Evolutionary conservation across 2,888 invertebrate species (phyloP).

Genomic region (Euzophera pinguis): DNA sequence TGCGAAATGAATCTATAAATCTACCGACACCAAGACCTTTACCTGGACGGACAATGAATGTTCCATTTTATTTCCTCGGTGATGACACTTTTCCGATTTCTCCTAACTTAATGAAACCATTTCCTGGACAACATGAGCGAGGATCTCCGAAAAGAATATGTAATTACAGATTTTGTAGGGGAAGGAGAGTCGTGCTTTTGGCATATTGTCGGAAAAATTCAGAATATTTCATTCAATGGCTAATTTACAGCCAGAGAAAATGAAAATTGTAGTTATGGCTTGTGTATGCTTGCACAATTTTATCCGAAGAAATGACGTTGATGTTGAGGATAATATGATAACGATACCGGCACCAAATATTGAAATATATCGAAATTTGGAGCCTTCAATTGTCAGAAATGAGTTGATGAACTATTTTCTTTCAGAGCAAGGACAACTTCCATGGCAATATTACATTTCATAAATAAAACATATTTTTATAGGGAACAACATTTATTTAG

Average conservation of each 20-base stretch:
- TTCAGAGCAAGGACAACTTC: neutral
- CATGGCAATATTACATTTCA: constrained; percentile 17
- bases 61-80: too few species aligned
- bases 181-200: constrained; percentile 18
- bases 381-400: too few species aligned
- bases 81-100: too few species aligned
- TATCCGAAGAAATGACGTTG: constrained; percentile 16
- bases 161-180: constrained; percentile 19
- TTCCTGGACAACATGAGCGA: constrained; percentile 18
- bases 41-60: constrained; percentile 8
- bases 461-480: constrained; percentile 11
- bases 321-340: constrained; percentile 14
- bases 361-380: too few species aligned
- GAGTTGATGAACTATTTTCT: too few species aligned
- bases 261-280: neutral
- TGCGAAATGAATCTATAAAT: constrained; percentile 17
- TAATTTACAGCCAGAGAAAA: constrained; percentile 14
- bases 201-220: constrained; percentile 19
- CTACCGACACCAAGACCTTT: constrained; percentile 17
- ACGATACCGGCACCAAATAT: neutral
- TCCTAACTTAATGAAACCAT: constrained; percentile 19
- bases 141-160: constrained; percentile 19
- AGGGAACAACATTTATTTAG: neutral
- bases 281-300: constrained; percentile 17
- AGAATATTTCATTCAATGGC: constrained; percentile 18